A percentile compares a stretch with the other conserved stretches of the same genome.
Conservation (phyloP, 2,888 invertebrate species). For the Epistrophe eligans region DNA sequence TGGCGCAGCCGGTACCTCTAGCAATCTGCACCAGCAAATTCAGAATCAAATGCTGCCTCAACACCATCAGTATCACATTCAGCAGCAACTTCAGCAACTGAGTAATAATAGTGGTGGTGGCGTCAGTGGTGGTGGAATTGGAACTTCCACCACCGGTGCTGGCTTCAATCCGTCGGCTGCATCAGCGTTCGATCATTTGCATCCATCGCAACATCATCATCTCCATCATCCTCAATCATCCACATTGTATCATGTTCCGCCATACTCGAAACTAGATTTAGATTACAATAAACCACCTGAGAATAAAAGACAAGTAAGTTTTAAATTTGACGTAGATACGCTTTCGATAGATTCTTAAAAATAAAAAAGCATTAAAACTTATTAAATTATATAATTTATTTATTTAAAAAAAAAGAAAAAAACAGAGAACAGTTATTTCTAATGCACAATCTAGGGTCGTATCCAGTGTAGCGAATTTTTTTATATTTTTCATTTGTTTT, state of each 20-base stretch:
- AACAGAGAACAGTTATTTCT: constrained; percentile 64
- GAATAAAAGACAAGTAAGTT: constrained; percentile 85
- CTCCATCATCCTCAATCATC: constrained; percentile 78
- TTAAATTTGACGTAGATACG: constrained; percentile 85
- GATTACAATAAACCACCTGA: constrained; percentile 84
- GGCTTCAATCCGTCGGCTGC: constrained; percentile 58
- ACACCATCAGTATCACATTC: constrained; percentile 82
- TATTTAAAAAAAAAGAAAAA: constrained; percentile 20
- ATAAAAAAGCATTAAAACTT: constrained; percentile 34
- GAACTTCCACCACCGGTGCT: constrained; percentile 80
- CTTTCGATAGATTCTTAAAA: constrained; percentile 84
- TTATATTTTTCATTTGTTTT: constrained; percentile 9
- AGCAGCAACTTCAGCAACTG: constrained; percentile 83
- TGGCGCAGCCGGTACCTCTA: constrained; percentile 72
- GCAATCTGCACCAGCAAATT: constrained; percentile 67
- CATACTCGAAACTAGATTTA: constrained; percentile 84
- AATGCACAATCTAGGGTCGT: constrained; percentile 72
- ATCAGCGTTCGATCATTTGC: constrained; percentile 78
- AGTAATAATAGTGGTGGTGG: constrained; percentile 79
- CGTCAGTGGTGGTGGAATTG: constrained; percentile 40
- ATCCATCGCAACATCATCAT: constrained; percentile 78
- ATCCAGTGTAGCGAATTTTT: constrained; percentile 56
- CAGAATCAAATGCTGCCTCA: constrained; percentile 81
- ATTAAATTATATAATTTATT: constrained; percentile 24
- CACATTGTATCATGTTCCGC: constrained; percentile 78